Percentiles rank a stretch among this genome's conserved stretches.
These are phyloP conservation scores for Scelioninae gen. 2 DNA, from an alignment of 2,888 invertebrate species.

Conservation along the genomic window DNA sequence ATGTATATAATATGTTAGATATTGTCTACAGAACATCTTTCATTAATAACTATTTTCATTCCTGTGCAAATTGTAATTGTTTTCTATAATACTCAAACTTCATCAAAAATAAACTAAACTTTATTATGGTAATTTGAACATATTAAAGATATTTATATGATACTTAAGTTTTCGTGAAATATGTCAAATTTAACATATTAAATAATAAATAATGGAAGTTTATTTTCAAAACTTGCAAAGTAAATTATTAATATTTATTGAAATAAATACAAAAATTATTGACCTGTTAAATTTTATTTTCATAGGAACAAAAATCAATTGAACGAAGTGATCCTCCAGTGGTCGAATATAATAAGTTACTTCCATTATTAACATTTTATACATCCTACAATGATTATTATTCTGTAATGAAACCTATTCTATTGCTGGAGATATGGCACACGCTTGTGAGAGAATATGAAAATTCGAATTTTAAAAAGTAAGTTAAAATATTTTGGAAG, in stretches of 20 bases:
- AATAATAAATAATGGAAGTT: no score
- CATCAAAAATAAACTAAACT: no score
- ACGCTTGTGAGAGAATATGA: constrained; percentile 69
- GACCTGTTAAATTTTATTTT: constrained; percentile 1
- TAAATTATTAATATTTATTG: not conserved
- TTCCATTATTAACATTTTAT: constrained; percentile 78
- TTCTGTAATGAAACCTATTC: constrained; percentile 77
- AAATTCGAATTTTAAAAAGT: constrained; percentile 1
- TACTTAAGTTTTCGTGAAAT: no score
- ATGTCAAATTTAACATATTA: no score
- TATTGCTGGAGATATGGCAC: constrained; percentile 82
- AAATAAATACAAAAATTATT: not conserved
- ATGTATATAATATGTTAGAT: no score
- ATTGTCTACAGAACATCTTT: no score
- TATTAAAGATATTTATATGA: no score
- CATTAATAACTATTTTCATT: no score
- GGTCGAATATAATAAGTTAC: constrained; percentile 76
- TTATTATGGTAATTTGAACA: no score
- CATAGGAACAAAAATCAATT: constrained; percentile 75
- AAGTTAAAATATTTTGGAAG: not conserved
- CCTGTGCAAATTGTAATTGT: no score
- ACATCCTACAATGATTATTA: constrained; percentile 79
- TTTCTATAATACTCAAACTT: no score
- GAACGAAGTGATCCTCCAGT: constrained; percentile 76
- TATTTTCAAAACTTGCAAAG: no score